These are phyloP conservation scores for Mesochorus sp. DNA, from an alignment of 2,888 invertebrate species.

Conservation along the genomic window DNA sequence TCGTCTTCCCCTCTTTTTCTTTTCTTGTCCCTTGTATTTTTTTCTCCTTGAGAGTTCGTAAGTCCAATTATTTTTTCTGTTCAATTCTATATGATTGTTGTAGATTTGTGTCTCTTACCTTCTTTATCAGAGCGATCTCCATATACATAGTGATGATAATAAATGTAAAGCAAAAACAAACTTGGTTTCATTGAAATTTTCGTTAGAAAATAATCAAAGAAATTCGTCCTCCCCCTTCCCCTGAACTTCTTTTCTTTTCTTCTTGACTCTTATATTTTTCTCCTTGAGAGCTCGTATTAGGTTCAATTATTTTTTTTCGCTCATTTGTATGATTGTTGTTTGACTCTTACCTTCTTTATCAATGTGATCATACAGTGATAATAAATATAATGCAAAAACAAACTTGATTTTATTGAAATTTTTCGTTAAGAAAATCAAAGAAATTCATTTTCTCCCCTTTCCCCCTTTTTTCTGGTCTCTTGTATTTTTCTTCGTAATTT, in stretches of 20 bases:
- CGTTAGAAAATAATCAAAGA: not conserved
- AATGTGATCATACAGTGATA: not conserved
- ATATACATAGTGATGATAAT: not conserved
- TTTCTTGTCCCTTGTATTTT: too few relatives aligned
- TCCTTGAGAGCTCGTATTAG: not conserved
- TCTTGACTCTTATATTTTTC: too few relatives aligned
- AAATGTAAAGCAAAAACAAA: constrained; percentile 1
- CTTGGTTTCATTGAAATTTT: not conserved
- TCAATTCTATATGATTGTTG: constrained; percentile 20
- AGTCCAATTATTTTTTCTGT: constrained; percentile 46
- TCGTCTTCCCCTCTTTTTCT: not conserved
- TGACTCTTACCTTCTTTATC: constrained; percentile 19
- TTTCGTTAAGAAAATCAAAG: not conserved
- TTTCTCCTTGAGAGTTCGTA: not conserved
- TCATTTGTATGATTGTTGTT: constrained; percentile 11
- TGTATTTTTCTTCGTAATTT: not conserved
- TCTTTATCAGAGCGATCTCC: constrained; percentile 1
- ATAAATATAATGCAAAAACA: not conserved
- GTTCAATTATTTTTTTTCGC: constrained; percentile 48
- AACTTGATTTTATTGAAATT: not conserved
- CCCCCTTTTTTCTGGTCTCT: too few relatives aligned
- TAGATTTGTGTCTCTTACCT: constrained; percentile 12
- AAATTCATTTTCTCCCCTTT: not conserved
- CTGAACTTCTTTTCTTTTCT: too few relatives aligned
- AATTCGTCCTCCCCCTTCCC: not conserved